Evolutionary conservation across 2,113 vertebrate genomes (phyloP).

Genomic region (Xerus inauris): DNA sequence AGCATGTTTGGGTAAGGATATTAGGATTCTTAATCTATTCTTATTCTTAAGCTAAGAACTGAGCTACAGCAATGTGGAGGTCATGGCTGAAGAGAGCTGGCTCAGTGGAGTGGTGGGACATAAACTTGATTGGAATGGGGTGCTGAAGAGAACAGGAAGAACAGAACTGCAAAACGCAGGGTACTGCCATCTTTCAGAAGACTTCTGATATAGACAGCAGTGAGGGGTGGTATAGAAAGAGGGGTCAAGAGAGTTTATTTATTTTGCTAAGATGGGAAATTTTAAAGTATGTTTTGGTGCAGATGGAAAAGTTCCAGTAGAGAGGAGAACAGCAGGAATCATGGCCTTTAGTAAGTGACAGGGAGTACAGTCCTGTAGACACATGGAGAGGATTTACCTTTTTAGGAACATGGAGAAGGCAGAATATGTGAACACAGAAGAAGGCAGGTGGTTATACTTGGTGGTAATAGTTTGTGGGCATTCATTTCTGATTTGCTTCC

Average conservation of each 20-base stretch:
- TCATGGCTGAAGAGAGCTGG: background rate
- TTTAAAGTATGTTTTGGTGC: background rate
- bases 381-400: background rate
- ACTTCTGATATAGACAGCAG: background rate
- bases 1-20: background rate
- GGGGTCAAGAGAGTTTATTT: background rate
- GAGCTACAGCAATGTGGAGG: background rate
- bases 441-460: background rate
- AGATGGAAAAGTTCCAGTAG: background rate
- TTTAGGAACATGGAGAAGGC: background rate
- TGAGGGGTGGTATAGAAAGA: background rate
- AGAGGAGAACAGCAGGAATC: background rate
- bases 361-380: background rate
- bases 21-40: background rate
- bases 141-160: background rate
- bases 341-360: background rate
- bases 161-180: background rate
- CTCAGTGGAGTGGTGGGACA: background rate
- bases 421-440: background rate
- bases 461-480: background rate
- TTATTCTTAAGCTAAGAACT: background rate
- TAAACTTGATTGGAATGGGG: background rate
- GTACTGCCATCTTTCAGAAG: background rate
- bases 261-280: background rate
- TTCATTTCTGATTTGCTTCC: background rate